A percentile compares a stretch with the other conserved stretches of the same genome.
phyloP scores from a whole-genome alignment of 1,140 invertebrate genomes.

The Pseudomyrmex pallidus region DNA sequence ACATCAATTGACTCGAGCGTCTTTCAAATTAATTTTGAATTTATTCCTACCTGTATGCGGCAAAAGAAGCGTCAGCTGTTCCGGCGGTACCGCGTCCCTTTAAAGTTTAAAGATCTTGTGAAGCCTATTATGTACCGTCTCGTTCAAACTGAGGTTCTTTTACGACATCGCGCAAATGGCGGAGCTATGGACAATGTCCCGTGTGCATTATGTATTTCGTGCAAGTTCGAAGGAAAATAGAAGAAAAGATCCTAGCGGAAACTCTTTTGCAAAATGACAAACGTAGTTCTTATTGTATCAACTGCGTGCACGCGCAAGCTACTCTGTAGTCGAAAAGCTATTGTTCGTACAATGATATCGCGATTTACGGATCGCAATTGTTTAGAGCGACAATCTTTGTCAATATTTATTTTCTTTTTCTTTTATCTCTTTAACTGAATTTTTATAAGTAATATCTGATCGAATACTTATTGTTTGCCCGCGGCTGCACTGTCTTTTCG shows the following conservation, averaged over 20 bases:
- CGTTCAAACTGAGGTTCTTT: constrained; percentile 37
- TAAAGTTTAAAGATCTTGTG: constrained; percentile 79
- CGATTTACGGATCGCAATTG: background rate
- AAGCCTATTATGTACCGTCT: constrained; percentile 65
- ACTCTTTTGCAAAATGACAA: constrained; percentile 5
- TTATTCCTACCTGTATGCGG: too few species aligned
- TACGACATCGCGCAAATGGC: constrained; percentile 23
- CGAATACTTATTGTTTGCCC: background rate
- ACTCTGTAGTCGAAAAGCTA: background rate
- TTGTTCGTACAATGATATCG: background rate
- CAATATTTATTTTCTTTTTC: background rate
- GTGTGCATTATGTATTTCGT: constrained; percentile 1
- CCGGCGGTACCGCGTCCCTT: constrained; percentile 64
- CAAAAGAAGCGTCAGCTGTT: constrained; percentile 72
- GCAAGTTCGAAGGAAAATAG: constrained; percentile 39
- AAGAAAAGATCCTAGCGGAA: background rate
- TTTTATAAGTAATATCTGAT: background rate
- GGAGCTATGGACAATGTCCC: constrained; percentile 43
- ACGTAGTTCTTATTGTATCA: constrained; percentile 9
- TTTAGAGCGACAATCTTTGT: too few species aligned
- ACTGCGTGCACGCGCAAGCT: background rate
- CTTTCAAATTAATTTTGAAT: constrained; percentile 45
- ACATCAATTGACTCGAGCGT: background rate
- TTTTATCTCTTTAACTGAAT: background rate
- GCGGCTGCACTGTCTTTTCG: background rate